These are phyloP conservation scores for Sthenelais limicola DNA, from an alignment of 2,888 invertebrate genomes.

Conservation along the genomic window DNA sequence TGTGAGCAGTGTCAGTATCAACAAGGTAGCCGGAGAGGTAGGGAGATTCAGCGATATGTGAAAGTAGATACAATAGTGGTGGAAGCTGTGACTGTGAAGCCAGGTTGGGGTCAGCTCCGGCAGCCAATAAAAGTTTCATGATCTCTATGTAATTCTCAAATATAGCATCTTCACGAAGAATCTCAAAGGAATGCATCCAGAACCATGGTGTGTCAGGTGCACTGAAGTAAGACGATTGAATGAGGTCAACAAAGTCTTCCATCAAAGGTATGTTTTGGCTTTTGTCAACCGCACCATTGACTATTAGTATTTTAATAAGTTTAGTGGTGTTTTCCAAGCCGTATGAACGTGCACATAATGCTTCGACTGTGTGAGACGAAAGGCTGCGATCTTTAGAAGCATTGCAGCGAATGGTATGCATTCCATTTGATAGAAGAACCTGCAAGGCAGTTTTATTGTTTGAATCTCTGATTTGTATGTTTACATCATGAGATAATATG, in stretches of 20 bases:
- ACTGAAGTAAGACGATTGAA: constrained; percentile 27
- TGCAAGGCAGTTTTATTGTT: constrained; percentile 33
- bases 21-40: constrained; percentile 34
- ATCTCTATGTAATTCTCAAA: constrained; percentile 37
- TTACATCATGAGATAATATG: constrained; percentile 29
- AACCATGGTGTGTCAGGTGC: constrained; percentile 26
- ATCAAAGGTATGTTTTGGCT: neutral
- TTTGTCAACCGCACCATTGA: constrained; percentile 1
- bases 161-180: constrained; percentile 34
- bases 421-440: constrained; percentile 32
- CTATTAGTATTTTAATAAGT: neutral
- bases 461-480: constrained; percentile 32
- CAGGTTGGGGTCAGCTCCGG: constrained; percentile 34
- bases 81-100: constrained; percentile 34
- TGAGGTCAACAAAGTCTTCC: constrained; percentile 34
- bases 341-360: neutral
- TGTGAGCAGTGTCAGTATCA: constrained; percentile 9
- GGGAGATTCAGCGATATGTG: constrained; percentile 36
- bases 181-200: constrained; percentile 43
- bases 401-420: constrained; percentile 37
- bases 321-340: constrained; percentile 16
- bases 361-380: neutral
- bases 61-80: constrained; percentile 43
- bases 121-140: constrained; percentile 20
- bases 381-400: neutral